Conservation (phyloP, 2,797 vertebrate species). For the Sebastiscus albofasciatus region DNA sequence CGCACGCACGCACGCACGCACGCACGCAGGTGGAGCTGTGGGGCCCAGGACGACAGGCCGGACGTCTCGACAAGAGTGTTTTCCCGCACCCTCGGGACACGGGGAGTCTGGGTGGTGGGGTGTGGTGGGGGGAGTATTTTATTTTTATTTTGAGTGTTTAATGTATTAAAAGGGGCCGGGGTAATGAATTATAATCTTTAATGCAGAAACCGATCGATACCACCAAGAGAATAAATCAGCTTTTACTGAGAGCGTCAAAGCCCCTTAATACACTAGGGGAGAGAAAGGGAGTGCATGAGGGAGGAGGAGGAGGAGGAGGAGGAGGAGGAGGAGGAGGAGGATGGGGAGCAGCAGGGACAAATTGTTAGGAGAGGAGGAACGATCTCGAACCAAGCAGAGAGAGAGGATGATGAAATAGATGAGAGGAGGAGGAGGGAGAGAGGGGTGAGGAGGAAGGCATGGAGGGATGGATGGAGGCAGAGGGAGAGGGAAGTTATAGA, state of each 20-base stretch:
- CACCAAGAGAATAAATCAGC: conserved; percentile 88
- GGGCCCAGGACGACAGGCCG: conserved; percentile 39
- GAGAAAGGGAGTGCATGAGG: conserved; percentile 66
- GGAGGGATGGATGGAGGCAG: conserved; percentile 44
- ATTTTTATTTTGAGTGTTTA: conserved; percentile 90
- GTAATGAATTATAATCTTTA: conserved; percentile 92
- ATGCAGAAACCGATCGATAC: conserved; percentile 89
- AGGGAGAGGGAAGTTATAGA: conserved; percentile 63
- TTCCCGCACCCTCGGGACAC: conserved; percentile 63
- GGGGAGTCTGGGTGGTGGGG: conserved; percentile 53
- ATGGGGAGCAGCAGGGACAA: conserved; percentile 50
- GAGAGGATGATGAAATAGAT: conserved; percentile 59
- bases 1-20: conserved; percentile 29
- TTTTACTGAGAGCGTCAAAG: conserved; percentile 89
- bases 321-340: neutral
- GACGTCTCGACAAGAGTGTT: conserved; percentile 70
- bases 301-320: neutral
- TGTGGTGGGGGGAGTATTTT: conserved; percentile 72
- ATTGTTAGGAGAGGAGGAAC: conserved; percentile 54
- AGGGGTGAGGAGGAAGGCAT: conserved; percentile 4
- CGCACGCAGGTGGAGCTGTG: conserved; percentile 39
- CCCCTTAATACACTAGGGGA: conserved; percentile 86
- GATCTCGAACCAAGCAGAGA: conserved; percentile 32
- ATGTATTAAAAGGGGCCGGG: conserved; percentile 87
- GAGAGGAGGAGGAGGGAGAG: conserved; percentile 19